phyloP scores from a whole-genome alignment of 2,113 vertebrate species.

The Petaurus breviceps region DNA sequence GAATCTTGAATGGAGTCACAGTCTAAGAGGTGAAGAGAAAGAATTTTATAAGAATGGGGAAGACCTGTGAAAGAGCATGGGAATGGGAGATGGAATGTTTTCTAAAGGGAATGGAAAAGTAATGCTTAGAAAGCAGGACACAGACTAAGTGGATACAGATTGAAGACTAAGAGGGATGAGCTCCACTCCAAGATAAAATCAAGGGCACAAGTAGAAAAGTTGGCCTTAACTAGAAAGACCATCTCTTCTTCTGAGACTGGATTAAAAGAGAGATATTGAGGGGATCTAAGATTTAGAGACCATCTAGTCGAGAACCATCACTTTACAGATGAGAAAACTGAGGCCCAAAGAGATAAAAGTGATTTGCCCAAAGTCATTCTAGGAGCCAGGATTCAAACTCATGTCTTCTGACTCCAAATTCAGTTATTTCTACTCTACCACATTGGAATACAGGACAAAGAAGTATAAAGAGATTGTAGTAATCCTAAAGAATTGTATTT shows the following conservation, averaged over 20 bases:
- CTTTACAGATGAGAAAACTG: background rate
- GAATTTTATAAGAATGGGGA: background rate
- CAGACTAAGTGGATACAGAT: no score
- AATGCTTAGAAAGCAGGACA: no score
- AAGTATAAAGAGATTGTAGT: background rate
- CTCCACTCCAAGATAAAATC: background rate
- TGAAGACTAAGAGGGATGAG: background rate
- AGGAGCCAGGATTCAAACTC: background rate
- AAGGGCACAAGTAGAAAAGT: background rate
- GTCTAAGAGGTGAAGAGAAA: background rate
- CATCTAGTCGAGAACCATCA: background rate
- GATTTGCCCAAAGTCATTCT: background rate
- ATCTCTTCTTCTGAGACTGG: background rate
- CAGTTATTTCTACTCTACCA: background rate
- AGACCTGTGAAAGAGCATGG: no score
- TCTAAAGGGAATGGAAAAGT: background rate
- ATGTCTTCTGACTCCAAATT: background rate
- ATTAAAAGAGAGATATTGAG: background rate
- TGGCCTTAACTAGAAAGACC: background rate
- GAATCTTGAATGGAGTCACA: background rate
- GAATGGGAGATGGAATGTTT: no score
- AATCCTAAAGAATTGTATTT: no score
- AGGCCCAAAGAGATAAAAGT: background rate
- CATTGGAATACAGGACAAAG: background rate
- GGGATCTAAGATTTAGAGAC: background rate